Conservation (phyloP, 2,888 invertebrate species). For the Melieria crassipennis region DNA sequence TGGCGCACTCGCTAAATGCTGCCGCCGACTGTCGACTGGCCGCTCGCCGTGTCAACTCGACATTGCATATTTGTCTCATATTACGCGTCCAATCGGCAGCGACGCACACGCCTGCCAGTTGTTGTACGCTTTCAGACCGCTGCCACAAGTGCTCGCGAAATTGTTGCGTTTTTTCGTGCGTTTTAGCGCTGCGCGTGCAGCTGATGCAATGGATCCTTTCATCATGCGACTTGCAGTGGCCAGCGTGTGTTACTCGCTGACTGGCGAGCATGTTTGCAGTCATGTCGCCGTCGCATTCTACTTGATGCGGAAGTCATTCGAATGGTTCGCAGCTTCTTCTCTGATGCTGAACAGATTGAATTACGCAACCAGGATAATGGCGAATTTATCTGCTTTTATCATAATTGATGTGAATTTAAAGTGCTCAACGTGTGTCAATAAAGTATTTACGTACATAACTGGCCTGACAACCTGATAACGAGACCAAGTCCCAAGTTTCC, state of each 20-base stretch:
- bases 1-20: not conserved
- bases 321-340: no score
- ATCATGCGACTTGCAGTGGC: not conserved
- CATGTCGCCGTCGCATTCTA: constrained; percentile 8
- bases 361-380: no score
- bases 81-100: constrained; percentile 23
- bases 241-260: constrained; percentile 3
- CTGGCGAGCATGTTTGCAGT: constrained; percentile 23
- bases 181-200: constrained; percentile 4
- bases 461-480: no score
- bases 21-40: not conserved
- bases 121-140: not conserved
- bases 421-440: no score
- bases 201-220: not conserved
- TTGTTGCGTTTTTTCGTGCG: not conserved
- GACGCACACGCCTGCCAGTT: not conserved
- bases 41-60: constrained; percentile 35
- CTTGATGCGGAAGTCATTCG: no score
- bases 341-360: no score
- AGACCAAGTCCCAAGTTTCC: no score
- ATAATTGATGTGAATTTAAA: no score
- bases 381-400: no score
- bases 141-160: not conserved
- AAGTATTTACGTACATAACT: no score
- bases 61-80: constrained; percentile 40